These are phyloP conservation scores for Fragum whitleyi DNA, from an alignment of 2,888 invertebrate species.

Conservation along the genomic window DNA sequence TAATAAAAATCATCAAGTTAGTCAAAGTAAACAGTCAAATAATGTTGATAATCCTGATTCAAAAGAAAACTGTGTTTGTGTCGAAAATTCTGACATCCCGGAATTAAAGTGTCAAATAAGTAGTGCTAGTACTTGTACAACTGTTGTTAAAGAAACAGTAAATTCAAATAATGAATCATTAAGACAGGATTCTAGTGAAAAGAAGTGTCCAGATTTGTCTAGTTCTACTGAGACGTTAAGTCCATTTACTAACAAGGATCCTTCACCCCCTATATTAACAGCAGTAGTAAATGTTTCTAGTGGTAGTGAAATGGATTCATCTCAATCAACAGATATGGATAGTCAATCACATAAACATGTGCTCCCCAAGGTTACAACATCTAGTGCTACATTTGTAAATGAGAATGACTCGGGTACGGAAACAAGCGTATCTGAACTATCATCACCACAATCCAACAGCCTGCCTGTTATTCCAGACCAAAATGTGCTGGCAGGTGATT, in stretches of 20 bases:
- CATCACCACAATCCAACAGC: neutral
- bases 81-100: conserved; percentile 55
- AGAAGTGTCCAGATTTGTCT: conserved; percentile 2
- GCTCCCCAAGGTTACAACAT: neutral
- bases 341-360: neutral
- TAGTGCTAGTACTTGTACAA: conserved; percentile 1
- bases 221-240: neutral
- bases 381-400: conserved; percentile 10
- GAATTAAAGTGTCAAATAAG: conserved; percentile 53
- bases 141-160: neutral
- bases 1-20: neutral
- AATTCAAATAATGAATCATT: neutral
- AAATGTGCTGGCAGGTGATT: neutral
- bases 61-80: neutral
- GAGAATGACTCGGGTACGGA: neutral
- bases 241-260: conserved; percentile 26
- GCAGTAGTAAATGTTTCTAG: conserved; percentile 41
- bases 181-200: neutral
- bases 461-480: neutral
- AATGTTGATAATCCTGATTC: conserved; percentile 22
- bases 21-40: conserved; percentile 16
- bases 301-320: neutral
- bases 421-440: neutral
- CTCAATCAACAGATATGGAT: neutral
- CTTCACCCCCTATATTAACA: conserved; percentile 52